phyloP scores from a whole-genome alignment of 2,113 vertebrate species.

The Caretta caretta region DNA sequence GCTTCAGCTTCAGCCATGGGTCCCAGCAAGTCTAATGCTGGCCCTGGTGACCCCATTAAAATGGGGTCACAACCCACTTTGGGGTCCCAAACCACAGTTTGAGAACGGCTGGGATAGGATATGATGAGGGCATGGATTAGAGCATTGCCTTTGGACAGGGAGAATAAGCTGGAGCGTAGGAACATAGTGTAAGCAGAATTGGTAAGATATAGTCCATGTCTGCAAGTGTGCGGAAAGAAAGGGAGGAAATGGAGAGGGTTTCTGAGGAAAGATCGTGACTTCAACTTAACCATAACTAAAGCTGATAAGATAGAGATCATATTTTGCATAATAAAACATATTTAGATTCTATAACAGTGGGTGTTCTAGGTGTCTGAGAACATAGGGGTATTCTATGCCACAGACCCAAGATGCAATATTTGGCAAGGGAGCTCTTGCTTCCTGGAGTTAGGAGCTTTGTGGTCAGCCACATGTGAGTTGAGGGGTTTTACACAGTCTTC shows the following conservation, averaged over 20 bases:
- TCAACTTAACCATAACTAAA: not conserved
- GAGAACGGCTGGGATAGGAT: no score
- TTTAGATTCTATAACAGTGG: not conserved
- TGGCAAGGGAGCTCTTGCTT: not conserved
- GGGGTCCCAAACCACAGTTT: no score
- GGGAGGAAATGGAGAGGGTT: not conserved
- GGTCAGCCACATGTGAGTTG: not conserved
- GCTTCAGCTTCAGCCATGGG: no score
- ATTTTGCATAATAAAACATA: not conserved
- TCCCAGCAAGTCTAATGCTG: no score
- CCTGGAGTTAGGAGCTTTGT: not conserved
- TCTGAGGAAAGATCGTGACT: not conserved
- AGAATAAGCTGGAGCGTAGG: not conserved
- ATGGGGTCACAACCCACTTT: no score
- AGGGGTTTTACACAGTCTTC: not conserved
- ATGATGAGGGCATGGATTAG: no score
- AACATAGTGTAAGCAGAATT: not conserved
- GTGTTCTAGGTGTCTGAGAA: not conserved
- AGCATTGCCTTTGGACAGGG: not conserved
- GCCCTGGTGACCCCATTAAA: no score
- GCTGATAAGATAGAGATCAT: not conserved
- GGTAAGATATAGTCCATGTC: not conserved
- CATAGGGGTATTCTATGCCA: not conserved
- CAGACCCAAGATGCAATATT: not conserved
- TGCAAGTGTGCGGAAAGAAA: not conserved